phyloP scores from a whole-genome alignment of 64 coral and sea anemone genomes.

The Astreopora myriophthalma region DNA sequence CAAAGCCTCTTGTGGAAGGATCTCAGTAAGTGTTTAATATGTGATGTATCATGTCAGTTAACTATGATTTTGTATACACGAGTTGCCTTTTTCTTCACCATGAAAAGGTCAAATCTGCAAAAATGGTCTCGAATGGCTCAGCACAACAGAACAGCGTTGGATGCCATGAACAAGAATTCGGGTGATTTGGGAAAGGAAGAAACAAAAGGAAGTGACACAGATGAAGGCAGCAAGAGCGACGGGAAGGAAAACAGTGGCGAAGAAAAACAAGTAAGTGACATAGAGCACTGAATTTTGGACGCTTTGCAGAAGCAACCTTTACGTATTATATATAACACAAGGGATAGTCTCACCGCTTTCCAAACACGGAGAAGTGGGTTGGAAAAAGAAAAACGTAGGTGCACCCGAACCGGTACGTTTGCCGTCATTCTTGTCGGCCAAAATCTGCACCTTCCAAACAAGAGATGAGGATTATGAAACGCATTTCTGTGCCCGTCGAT shows the following conservation, averaged over 20 bases:
- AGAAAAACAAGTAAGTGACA: slow-evolving; percentile 17
- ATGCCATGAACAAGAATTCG: not conserved
- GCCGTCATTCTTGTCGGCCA: too few species aligned
- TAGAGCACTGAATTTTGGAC: slow-evolving; percentile 37
- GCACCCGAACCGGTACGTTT: too few species aligned
- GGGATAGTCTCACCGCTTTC: too few species aligned
- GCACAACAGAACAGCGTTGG: not conserved
- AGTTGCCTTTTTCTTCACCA: too few species aligned
- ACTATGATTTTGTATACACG: not conserved
- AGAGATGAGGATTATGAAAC: too few species aligned
- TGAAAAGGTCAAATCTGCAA: slow-evolving; percentile 8
- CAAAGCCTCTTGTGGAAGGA: slow-evolving; percentile 80
- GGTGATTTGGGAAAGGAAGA: not conserved
- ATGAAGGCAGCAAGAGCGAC: slow-evolving; percentile 28
- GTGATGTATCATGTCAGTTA: not conserved
- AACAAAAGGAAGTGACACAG: slow-evolving; percentile 55
- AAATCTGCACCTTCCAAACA: too few species aligned
- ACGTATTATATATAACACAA: not conserved
- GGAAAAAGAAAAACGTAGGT: too few species aligned
- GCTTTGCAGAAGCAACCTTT: slow-evolving; percentile 3
- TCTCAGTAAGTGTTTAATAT: slow-evolving; percentile 83
- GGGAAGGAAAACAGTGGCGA: not conserved
- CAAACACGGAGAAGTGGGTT: too few species aligned
- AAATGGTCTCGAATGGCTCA: slow-evolving; percentile 1
- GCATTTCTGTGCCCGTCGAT: too few species aligned